Conservation (phyloP, 2,797 vertebrate genomes). For the Pogonophryne albipinna region DNA sequence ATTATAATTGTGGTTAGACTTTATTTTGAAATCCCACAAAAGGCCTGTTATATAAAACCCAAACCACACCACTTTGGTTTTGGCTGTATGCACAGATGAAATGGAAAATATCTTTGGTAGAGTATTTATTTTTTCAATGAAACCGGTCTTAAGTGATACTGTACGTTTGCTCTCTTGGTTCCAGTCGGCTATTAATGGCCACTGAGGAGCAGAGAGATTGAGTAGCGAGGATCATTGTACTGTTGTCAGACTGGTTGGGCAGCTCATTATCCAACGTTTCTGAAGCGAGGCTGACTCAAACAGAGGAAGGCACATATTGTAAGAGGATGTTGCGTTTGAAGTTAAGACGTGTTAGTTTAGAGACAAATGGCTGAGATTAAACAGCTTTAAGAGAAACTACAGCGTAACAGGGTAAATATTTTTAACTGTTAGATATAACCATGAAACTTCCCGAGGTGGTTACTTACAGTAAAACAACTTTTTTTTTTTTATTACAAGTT, state of each 20-base stretch:
- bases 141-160: constrained; percentile 28
- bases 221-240: constrained; percentile 26
- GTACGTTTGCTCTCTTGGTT: constrained; percentile 1
- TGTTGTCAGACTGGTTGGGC: constrained; percentile 73
- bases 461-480: no score
- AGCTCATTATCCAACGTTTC: constrained; percentile 30
- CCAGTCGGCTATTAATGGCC: constrained; percentile 29
- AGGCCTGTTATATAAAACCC: accelerated
- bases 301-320: constrained; percentile 8
- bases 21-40: constrained; percentile 11
- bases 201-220: constrained; percentile 6
- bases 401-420: no score
- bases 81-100: not conserved
- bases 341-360: constrained; percentile 6
- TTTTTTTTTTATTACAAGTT: no score
- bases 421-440: no score
- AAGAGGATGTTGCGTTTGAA: constrained; percentile 13
- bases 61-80: not conserved
- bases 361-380: not conserved
- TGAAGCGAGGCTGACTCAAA: constrained; percentile 26
- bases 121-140: not conserved
- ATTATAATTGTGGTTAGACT: not conserved
- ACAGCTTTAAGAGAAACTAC: not conserved
- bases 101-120: not conserved
- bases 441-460: no score